Base-by-base conservation (phyloP, 2,113 vertebrate genomes). In the Oenanthe melanoleuca region DNA sequence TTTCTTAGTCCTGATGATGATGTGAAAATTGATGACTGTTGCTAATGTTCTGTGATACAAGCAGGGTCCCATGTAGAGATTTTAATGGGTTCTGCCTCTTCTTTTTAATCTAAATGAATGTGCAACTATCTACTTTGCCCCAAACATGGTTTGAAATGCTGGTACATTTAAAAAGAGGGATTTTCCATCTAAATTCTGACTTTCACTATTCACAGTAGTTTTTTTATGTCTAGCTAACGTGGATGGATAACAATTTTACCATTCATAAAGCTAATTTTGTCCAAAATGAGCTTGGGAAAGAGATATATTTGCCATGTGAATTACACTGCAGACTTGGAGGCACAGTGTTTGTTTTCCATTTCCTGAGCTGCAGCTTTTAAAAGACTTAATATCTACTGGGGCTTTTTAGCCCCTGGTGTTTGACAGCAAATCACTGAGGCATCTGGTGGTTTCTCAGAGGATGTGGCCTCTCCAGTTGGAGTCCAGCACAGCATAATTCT, bases 381-480 rank as follows among this genome's bases (percentile, higher is more conserved):
- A 73, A 74, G 45, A 31, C 23, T 19, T 11, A 55, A 28, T 86
- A 9, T 87, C 65, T 75, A 18, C 75, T 72, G 65, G 80, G 55
- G 38, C 37, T 78, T 63, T 66, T 70, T 45, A 89, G 85, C 33
- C 90, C 22, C 37, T 79, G 75, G 52, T 73, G 70, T 82, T 14
- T 53, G 65, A 53, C 73, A 95, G 83, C 88, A 89, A 86, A 94
- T 90, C 47, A 8, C 59, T 80, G 47, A 87, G 84, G 80, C 95
- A 93, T 77, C 42, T 77, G 77, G 70, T 69, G 73, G 15, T 50
- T 92, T 87, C 72, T 84, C 74, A 88, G 61, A 88, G 71, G 77
- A 83, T 67, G 19, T 25, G 67, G 71, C 63, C 70, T 45, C 66
- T 78, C 44, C 40, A 29, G n/a, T 49, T 40, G 53, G 61, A 81